Percentiles rank a stretch among this genome's conserved stretches.
These are phyloP conservation scores for Onychorhynchus coronatus DNA, from an alignment of 2,113 vertebrate genomes.

Conservation along the genomic window DNA sequence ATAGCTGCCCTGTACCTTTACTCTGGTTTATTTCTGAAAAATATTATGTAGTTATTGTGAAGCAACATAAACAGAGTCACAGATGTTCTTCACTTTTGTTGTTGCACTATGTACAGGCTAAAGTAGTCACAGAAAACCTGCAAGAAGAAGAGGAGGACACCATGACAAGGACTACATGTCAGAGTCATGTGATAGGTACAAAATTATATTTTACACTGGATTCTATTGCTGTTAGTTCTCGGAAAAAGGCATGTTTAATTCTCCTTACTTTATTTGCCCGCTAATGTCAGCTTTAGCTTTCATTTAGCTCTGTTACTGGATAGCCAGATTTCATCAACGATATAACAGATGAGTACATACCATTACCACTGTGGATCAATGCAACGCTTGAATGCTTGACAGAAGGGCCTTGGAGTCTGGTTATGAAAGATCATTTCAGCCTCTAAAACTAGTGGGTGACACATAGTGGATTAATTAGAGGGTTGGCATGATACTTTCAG, in stretches of 20 bases:
- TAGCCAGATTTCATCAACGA: not conserved
- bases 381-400: not conserved
- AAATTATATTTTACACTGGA: slow-evolving; percentile 19
- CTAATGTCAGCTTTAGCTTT: not conserved
- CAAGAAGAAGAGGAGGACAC: slow-evolving; percentile 77
- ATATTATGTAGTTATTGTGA: slow-evolving; percentile 18
- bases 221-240: slow-evolving; percentile 15
- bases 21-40: slow-evolving; percentile 32
- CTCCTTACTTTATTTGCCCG: not conserved
- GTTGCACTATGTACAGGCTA: slow-evolving; percentile 69
- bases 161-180: slow-evolving; percentile 75
- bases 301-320: not conserved
- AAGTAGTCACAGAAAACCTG: slow-evolving; percentile 75
- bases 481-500: not conserved
- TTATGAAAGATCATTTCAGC: not conserved
- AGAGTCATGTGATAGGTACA: slow-evolving; percentile 86
- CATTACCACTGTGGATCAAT: not conserved
- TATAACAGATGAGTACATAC: not conserved
- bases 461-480: not conserved
- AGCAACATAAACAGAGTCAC: slow-evolving; percentile 4
- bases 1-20: not conserved
- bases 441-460: not conserved
- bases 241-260: not conserved
- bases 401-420: not conserved
- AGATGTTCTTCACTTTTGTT: slow-evolving; percentile 54